Evolutionary conservation across 2,113 vertebrate species (phyloP).

Genomic region (Notiomystis cincta): DNA sequence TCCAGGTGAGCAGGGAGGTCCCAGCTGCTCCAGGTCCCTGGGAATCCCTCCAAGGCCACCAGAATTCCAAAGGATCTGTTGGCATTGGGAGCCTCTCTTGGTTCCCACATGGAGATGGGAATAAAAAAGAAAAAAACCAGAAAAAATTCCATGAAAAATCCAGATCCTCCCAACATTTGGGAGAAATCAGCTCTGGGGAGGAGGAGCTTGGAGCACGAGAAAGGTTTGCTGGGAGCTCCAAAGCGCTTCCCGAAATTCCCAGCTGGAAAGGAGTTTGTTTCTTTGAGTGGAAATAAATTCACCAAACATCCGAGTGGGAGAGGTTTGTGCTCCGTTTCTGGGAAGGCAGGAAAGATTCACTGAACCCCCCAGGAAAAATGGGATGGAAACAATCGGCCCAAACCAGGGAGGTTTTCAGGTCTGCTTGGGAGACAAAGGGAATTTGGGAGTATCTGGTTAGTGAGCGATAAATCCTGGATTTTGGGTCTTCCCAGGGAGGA

Average conservation of each 20-base stretch:
- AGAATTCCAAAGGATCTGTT: background rate
- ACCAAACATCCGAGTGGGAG: background rate
- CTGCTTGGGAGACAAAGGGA: background rate
- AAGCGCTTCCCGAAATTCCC: background rate
- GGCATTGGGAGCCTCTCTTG: background rate
- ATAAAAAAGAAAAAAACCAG: background rate
- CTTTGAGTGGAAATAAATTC: constrained; percentile 3
- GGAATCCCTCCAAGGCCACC: background rate
- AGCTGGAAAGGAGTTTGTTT: constrained; percentile 14
- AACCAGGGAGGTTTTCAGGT: background rate
- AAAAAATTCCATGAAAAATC: background rate
- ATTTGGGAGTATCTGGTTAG: background rate
- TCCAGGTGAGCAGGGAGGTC: background rate
- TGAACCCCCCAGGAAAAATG: background rate
- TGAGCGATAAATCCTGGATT: background rate
- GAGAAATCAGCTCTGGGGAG: background rate
- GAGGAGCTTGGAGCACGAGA: background rate
- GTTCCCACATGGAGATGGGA: background rate
- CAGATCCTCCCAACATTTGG: background rate
- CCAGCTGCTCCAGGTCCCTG: background rate
- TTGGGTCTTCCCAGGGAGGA: background rate
- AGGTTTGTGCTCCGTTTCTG: constrained; percentile 14
- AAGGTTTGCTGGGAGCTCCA: no score
- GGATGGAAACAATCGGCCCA: background rate
- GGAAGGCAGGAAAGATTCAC: background rate